phyloP scores from a whole-genome alignment of 2,113 vertebrate species.

The Antechinus stuartii region DNA sequence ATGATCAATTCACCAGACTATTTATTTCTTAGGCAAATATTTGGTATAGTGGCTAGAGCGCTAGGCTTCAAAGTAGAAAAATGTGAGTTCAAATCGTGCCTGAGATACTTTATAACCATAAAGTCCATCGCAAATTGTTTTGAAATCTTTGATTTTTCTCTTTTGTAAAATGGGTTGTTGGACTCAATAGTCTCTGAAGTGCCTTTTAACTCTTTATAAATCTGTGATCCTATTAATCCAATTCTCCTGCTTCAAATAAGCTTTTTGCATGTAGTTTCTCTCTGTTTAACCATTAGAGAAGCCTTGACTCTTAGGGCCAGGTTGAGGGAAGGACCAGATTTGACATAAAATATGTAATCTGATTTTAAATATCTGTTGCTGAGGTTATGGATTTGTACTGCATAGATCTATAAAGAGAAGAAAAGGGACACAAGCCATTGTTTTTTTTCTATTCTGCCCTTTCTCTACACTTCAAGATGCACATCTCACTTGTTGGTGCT shows the following conservation, averaged over 20 bases:
- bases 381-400: slow-evolving; percentile 20
- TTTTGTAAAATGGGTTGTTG: background rate
- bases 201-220: background rate
- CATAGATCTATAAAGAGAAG: background rate
- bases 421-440: background rate
- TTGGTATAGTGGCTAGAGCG: background rate
- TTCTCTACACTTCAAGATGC: background rate
- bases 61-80: background rate
- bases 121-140: background rate
- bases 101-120: background rate
- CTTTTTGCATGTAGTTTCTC: slow-evolving; percentile 10
- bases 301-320: background rate
- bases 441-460: background rate
- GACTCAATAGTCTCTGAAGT: background rate
- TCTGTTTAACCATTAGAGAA: slow-evolving; percentile 18
- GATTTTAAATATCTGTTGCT: background rate
- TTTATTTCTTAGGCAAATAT: background rate
- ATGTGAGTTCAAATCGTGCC: background rate
- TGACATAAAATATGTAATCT: slow-evolving; percentile 1
- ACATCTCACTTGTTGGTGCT: background rate
- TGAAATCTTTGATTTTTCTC: background rate
- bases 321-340: slow-evolving; percentile 18
- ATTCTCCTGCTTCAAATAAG: slow-evolving; percentile 1
- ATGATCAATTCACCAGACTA: background rate
- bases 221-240: background rate